Evolutionary conservation across 2,888 invertebrate species (phyloP), one percentile per base, ranked within the genome.

Genomic region (Platynereis dumerilii): DNA sequence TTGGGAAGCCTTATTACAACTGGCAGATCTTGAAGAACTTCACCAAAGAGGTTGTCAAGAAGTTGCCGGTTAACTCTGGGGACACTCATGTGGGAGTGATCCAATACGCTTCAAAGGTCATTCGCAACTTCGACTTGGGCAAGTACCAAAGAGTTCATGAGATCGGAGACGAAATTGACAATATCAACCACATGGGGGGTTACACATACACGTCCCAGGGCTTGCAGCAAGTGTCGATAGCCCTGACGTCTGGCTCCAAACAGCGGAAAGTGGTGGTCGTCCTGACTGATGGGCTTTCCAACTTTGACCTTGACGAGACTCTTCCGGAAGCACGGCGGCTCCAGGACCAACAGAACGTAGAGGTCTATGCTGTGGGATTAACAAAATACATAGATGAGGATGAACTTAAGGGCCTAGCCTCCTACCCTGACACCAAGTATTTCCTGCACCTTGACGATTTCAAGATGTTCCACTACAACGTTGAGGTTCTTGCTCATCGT

Each of bases 1-100:
- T 22, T 26, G 58, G 48, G 34, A 52, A 42, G 27, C 52, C 64
- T 10, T 44, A 53, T 20, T 26, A 58, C 29, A 58, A 53, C 53
- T 64, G 64, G 64, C 29, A 58, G 2, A 54, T 64, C 26, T 20
- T 64, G 34, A 64, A 64, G 42, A 48, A 20, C 39, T 64, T 64
- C 42, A 57, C 54, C 22, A 29, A 52, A 24, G 24, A 22, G 39
- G 34, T 64, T n/a, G 48, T 42, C 15, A 52, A 34, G 34, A 52
- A 44, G 17, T 22, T 64, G 1, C 58, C 64, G 1, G 53, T 64
- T 7, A 29, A 42, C n/a, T 2, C 29, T 29, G 12, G 26, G 1
- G 44, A 54, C 26, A 62, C 62, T 2, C 7, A 22, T 10, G 39
- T 29, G 3, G 39, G 29, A 2, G n/a, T 58, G 5, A 24, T 58